Conservation (phyloP, 2,797 vertebrate species). For the Epinephelus malabaricus region DNA sequence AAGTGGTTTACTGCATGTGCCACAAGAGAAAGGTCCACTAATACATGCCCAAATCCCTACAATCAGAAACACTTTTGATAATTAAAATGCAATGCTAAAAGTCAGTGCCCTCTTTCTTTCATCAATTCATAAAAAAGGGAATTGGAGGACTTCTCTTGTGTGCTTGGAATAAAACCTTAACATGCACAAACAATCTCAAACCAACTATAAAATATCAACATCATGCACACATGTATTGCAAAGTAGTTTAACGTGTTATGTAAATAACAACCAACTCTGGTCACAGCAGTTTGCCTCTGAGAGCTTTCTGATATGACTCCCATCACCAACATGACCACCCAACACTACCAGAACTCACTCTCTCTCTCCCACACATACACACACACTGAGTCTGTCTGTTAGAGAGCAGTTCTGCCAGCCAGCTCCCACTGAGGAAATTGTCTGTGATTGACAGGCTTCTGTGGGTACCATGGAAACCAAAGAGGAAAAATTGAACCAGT, state of each 20-base stretch:
- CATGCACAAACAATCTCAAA: neutral
- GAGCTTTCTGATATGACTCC: constrained; percentile 11
- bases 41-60: neutral
- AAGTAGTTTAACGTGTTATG: neutral
- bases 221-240: neutral
- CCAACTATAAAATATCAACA: neutral
- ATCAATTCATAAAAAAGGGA: neutral
- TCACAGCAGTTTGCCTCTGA: neutral
- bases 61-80: neutral
- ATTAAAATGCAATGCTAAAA: neutral
- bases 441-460: constrained; percentile 52
- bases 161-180: neutral
- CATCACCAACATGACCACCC: neutral
- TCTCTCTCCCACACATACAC: neutral
- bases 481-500: constrained; percentile 32
- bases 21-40: neutral
- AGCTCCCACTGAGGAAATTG: constrained; percentile 40
- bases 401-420: constrained; percentile 19
- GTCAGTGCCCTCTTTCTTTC: neutral
- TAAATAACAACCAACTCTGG: neutral
- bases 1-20: neutral
- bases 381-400: neutral
- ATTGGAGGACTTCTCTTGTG: neutral
- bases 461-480: constrained; percentile 59
- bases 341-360: constrained; percentile 8